Percentiles rank a stretch among this genome's conserved stretches.
Conservation (phyloP, 2,888 invertebrate genomes). For the Nasonovia ribisnigri region DNA sequence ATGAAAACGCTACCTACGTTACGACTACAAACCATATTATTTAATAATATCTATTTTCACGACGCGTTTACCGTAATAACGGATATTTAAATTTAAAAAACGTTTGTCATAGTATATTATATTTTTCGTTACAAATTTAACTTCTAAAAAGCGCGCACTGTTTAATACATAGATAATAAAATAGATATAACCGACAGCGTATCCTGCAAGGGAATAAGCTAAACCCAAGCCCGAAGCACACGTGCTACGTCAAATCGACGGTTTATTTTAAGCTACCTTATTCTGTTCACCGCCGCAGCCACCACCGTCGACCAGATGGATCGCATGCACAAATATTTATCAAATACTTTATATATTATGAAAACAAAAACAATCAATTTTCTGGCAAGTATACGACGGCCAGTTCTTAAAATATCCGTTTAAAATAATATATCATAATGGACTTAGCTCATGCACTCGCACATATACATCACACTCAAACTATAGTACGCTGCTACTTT, state of each 20-base stretch:
- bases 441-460: neutral
- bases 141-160: neutral
- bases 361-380: slow-evolving; percentile 63
- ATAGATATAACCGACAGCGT: neutral
- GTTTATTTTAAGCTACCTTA: slow-evolving; percentile 63
- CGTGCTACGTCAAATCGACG: slow-evolving; percentile 41
- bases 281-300: neutral
- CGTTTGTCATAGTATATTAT: neutral
- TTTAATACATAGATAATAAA: neutral
- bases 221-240: slow-evolving; percentile 1
- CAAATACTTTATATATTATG: slow-evolving; percentile 45
- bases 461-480: neutral
- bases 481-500: neutral
- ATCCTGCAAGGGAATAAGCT: slow-evolving; percentile 11
- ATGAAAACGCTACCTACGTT: neutral
- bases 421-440: slow-evolving; percentile 52
- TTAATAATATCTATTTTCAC: slow-evolving; percentile 1
- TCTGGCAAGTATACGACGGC: slow-evolving; percentile 43
- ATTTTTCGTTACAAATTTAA: neutral
- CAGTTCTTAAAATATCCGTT: slow-evolving; percentile 61
- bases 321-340: slow-evolving; percentile 51
- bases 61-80: neutral
- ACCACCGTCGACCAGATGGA: slow-evolving; percentile 54
- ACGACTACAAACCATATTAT: neutral
- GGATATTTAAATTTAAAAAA: neutral